Evolutionary conservation across 2,888 invertebrate genomes (phyloP).

Genomic region (Sphaerophoria rueppellii): DNA sequence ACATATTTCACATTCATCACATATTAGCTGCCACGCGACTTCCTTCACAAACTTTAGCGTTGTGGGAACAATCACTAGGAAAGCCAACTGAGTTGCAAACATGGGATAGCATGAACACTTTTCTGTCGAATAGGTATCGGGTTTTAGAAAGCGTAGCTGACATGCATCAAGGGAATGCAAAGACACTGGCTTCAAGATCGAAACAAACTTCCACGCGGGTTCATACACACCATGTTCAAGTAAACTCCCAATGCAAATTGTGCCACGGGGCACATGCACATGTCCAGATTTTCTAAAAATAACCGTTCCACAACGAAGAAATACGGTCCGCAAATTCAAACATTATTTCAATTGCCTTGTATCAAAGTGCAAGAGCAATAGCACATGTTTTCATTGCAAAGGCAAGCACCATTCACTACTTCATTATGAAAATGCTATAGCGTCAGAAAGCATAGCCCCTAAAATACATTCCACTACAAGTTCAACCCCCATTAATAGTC

Average conservation of each 20-base stretch:
- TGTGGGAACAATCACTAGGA: not conserved
- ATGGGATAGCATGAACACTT: constrained; percentile 1
- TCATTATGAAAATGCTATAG: not conserved
- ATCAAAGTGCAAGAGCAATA: not conserved
- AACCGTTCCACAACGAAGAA: not conserved
- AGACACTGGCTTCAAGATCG: not conserved
- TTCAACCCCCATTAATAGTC: no score
- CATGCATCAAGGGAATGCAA: not conserved
- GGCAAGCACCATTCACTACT: constrained; percentile 4
- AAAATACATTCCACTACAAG: no score
- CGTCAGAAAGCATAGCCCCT: no score
- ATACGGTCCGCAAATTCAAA: not conserved
- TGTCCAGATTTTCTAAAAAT: constrained; percentile 8
- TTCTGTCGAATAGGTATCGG: constrained; percentile 3
- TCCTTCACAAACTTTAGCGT: not conserved
- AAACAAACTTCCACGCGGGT: not conserved
- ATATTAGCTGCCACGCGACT: not conserved
- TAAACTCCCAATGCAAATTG: not conserved
- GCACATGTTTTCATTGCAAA: constrained; percentile 11
- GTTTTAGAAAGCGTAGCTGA: constrained; percentile 1
- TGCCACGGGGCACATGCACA: not conserved
- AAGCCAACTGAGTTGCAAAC: constrained; percentile 9
- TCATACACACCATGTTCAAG: not conserved
- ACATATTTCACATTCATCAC: not conserved
- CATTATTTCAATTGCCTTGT: constrained; percentile 3